Conservation (phyloP, 2,888 invertebrate genomes). For the Latrodectus hesperus region DNA sequence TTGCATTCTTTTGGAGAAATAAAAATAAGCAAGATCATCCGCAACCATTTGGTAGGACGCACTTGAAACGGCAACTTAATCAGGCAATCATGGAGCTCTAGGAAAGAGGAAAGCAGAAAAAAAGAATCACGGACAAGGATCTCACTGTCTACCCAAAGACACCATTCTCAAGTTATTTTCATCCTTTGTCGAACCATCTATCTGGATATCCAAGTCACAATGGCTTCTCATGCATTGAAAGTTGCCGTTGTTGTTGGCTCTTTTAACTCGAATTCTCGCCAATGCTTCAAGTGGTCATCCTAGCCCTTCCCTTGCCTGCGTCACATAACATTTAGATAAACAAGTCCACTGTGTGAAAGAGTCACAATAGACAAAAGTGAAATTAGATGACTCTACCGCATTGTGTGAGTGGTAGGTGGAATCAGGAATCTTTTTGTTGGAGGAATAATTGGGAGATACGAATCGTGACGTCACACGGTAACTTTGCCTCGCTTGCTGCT, state of each 20-base stretch:
- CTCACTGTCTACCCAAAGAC: background rate
- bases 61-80: background rate
- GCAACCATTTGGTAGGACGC: background rate
- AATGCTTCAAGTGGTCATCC: slow-evolving; percentile 54
- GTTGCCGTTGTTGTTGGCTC: background rate
- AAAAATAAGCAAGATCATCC: background rate
- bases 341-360: slow-evolving; percentile 18
- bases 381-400: background rate
- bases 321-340: slow-evolving; percentile 23
- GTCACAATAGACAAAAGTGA: slow-evolving; percentile 1
- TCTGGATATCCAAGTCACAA: background rate
- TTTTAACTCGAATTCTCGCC: background rate
- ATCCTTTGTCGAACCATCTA: background rate
- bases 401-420: background rate
- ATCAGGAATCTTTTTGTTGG: slow-evolving; percentile 1
- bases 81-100: slow-evolving; percentile 2
- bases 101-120: background rate
- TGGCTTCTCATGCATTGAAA: background rate
- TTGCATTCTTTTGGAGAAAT: background rate
- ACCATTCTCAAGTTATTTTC: background rate
- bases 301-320: slow-evolving; percentile 17
- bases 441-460: background rate
- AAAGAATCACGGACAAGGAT: background rate
- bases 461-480: background rate
- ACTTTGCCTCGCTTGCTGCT: too few relatives aligned